Evolutionary conservation across 2,113 vertebrate genomes (phyloP), one percentile per base, ranked within the genome.

Genomic region (Synodontis membranacea): DNA sequence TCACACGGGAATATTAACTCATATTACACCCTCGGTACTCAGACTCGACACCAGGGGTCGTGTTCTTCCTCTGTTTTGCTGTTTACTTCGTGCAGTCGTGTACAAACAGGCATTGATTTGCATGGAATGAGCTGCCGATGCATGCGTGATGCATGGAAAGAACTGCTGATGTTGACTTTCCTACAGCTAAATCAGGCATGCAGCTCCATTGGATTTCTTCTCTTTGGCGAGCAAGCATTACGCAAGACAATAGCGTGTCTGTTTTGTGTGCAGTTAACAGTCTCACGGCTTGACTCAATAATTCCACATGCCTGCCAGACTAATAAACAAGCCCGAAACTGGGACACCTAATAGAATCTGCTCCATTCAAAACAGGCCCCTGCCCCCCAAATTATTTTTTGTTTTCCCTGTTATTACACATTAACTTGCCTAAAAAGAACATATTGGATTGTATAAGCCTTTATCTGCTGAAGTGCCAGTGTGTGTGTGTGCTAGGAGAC

Each of bases 1-100:
- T 84, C 82, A 86, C 90, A 83, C 50, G 23, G 85, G 84, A 86
- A 82, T 88, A 88, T 90, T 91, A 89, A 86, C 91, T 84, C 91
- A 86, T 89, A 86, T 90, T 84, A 86, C 21, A 15, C 34, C 0
- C 52, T 58, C 34, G 52, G 34, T 10, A n/a, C n/a, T 56, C 80
- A 54, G 76, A 86, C 58, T 85, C 17, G 14, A 19, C 72, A 75
- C 17, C 10, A 10, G 39, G 28, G 80, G 60, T 58, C 21, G 5
- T 52, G 70, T 52, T 44, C n/a, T 68, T 7, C 6, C 21, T 25
- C 46, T 44, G 46, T 48, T 81, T 76, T 9, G 21, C 34, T 34
- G 48, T 85, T 82, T 60, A 84, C 34, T 72, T 72, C 17, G 14
- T 58, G 46, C 64, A 56, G 25, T 50, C 54, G 78, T 25, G 42